Conservation (phyloP, 1,140 invertebrate genomes). For the Galendromus occidentalis region DNA sequence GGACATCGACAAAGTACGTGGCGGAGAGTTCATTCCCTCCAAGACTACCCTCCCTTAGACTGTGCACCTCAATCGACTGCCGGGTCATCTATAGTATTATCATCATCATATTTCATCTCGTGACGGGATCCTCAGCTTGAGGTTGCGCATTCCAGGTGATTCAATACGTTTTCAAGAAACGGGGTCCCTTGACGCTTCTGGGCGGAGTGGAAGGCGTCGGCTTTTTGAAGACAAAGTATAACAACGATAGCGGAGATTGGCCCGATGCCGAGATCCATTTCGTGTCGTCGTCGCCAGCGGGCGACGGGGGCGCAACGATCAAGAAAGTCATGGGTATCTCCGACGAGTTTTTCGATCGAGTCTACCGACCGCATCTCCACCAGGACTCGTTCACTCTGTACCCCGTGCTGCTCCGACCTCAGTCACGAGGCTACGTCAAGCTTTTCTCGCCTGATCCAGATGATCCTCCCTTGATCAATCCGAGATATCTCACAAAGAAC, state of each 20-base stretch:
- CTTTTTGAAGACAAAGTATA: constrained; percentile 67
- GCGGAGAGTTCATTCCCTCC: constrained; percentile 36
- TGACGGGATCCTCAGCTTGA: neutral
- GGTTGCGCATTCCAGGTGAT: neutral
- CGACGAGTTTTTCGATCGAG: constrained; percentile 30
- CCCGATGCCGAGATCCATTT: constrained; percentile 84
- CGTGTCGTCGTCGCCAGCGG: constrained; percentile 67
- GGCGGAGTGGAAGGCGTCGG: constrained; percentile 74
- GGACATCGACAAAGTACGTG: neutral
- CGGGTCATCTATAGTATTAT: too few relatives aligned
- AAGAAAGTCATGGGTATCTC: constrained; percentile 44
- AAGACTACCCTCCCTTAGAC: too few relatives aligned
- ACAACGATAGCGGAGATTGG: constrained; percentile 56
- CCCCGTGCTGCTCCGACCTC: constrained; percentile 52
- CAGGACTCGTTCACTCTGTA: constrained; percentile 61
- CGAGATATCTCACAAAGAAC: constrained; percentile 65
- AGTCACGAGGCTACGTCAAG: constrained; percentile 52
- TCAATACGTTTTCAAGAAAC: neutral
- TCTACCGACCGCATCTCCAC: constrained; percentile 22
- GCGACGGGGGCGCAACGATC: constrained; percentile 45
- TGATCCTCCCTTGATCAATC: constrained; percentile 74
- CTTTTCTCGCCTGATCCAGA: constrained; percentile 60
- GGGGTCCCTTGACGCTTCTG: constrained; percentile 60
- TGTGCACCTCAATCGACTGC: too few relatives aligned
- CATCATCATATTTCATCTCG: too few relatives aligned